These are phyloP conservation scores for Zaprionus africanus DNA, from an alignment of 1,140 invertebrate genomes.

Conservation along the genomic window DNA sequence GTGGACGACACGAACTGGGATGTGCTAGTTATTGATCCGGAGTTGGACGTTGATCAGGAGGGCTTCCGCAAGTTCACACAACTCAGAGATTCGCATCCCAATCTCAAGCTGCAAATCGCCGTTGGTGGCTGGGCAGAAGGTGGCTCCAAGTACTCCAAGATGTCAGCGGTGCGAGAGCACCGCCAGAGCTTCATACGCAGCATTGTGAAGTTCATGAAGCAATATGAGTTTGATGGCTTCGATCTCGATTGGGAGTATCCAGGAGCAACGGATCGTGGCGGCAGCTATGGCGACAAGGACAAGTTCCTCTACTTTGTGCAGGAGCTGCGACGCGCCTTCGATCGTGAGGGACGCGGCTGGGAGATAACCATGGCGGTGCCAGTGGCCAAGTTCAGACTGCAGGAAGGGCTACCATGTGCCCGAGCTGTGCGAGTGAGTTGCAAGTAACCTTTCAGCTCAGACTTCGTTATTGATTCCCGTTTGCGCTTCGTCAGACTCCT, in stretches of 20 bases:
- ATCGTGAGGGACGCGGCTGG: conserved; percentile 90
- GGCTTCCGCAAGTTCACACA: conserved; percentile 94
- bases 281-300: conserved; percentile 92
- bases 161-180: conserved; percentile 89
- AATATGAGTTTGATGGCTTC: conserved; percentile 92
- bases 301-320: conserved; percentile 93
- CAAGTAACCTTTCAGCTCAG: not conserved
- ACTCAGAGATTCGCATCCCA: conserved; percentile 89
- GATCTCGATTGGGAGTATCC: conserved; percentile 95
- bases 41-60: conserved; percentile 90
- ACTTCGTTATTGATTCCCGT: not conserved
- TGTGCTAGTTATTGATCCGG: conserved; percentile 91
- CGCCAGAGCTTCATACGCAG: conserved; percentile 90
- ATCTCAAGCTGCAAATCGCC: conserved; percentile 91
- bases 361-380: conserved; percentile 95
- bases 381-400: conserved; percentile 92
- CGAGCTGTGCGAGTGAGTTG: conserved; percentile 92
- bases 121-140: conserved; percentile 96
- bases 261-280: conserved; percentile 93
- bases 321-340: conserved; percentile 91
- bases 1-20: conserved; percentile 91
- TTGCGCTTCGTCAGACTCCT: conserved; percentile 85
- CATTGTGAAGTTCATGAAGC: conserved; percentile 91
- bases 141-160: conserved; percentile 92
- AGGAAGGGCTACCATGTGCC: conserved; percentile 96